phyloP scores from a whole-genome alignment of 1,140 invertebrate species.

The Pseudobourletiella spinata region DNA sequence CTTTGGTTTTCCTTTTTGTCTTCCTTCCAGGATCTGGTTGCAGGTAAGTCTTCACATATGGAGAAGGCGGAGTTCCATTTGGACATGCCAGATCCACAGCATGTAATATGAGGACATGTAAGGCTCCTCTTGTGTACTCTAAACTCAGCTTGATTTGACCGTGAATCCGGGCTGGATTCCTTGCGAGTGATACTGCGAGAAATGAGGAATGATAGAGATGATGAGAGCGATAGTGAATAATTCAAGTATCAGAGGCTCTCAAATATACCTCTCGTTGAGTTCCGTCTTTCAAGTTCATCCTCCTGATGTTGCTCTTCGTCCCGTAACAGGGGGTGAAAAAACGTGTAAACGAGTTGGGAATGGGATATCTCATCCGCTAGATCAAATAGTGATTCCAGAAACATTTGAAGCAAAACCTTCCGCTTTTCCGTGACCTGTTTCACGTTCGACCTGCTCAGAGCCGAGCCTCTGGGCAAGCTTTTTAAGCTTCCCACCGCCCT shows the following conservation, averaged over 20 bases:
- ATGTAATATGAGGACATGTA: conserved; percentile 81
- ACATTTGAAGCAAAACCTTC: conserved; percentile 72
- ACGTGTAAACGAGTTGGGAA: conserved; percentile 93
- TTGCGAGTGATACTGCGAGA: conserved; percentile 18
- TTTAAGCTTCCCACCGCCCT: conserved; percentile 47
- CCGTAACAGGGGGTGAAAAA: conserved; percentile 88
- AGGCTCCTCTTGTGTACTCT: conserved; percentile 66
- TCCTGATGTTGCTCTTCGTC: conserved; percentile 55
- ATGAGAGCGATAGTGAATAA: too few relatives aligned
- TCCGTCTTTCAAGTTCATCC: conserved; percentile 13
- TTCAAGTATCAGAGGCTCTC: too few relatives aligned
- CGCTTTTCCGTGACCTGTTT: conserved; percentile 88
- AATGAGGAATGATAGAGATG: too few relatives aligned
- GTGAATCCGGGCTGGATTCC: conserved; percentile 32
- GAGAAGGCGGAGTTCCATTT: conserved; percentile 69
- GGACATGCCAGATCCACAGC: conserved; percentile 68
- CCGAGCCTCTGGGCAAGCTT: conserved; percentile 58
- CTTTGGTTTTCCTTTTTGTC: conserved; percentile 92
- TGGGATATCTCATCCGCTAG: conserved; percentile 88
- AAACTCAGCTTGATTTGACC: conserved; percentile 74
- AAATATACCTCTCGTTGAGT: too few relatives aligned
- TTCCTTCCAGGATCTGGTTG: conserved; percentile 61
- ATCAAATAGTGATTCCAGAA: conserved; percentile 73
- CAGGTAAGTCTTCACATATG: conserved; percentile 90
- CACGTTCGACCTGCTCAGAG: conserved; percentile 84